Percentiles rank a stretch among this genome's conserved stretches.
phyloP scores from a whole-genome alignment of 2,113 vertebrate species.

The Thymallus thymallus region DNA sequence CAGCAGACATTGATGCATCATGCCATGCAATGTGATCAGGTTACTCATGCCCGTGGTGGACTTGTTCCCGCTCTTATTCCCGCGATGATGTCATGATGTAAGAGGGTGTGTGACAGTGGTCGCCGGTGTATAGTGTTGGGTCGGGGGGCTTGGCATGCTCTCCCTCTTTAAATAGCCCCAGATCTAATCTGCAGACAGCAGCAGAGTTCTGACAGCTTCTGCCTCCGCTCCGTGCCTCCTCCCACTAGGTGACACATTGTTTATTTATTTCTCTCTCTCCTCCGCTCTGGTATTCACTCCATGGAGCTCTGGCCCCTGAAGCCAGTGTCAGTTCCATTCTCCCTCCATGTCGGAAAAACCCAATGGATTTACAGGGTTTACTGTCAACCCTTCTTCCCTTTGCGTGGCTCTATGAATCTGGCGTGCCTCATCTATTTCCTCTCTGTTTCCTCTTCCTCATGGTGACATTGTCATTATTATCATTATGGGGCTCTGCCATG shows the following conservation, averaged over 20 bases:
- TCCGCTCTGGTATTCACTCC: conserved; percentile 70
- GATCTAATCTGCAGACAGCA: conserved; percentile 78
- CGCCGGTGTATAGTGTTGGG: not conserved
- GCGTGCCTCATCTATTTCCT: conserved; percentile 39
- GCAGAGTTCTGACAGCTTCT: conserved; percentile 74
- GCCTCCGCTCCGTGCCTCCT: conserved; percentile 66
- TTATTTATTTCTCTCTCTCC: conserved; percentile 35
- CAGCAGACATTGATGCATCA: conserved; percentile 24
- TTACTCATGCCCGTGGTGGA: conserved; percentile 23
- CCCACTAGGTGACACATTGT: conserved; percentile 74
- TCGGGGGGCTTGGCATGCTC: conserved; percentile 38
- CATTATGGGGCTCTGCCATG: conserved; percentile 36
- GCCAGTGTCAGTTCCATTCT: conserved; percentile 77
- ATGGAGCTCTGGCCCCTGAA: conserved; percentile 70
- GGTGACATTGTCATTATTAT: conserved; percentile 59
- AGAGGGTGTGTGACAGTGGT: conserved; percentile 33
- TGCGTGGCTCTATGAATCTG: conserved; percentile 41
- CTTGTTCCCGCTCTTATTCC: not conserved
- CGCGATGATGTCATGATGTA: conserved; percentile 43
- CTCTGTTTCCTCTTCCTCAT: conserved; percentile 50
- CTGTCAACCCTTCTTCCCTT: conserved; percentile 63
- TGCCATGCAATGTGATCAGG: conserved; percentile 25
- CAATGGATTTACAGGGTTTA: conserved; percentile 75
- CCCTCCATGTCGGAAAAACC: conserved; percentile 72
- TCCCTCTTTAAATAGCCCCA: conserved; percentile 73